A percentile compares a stretch with the other conserved stretches of the same genome.
Evolutionary conservation across 2,113 vertebrate genomes (phyloP).

Genomic region (Monopterus albus): DNA sequence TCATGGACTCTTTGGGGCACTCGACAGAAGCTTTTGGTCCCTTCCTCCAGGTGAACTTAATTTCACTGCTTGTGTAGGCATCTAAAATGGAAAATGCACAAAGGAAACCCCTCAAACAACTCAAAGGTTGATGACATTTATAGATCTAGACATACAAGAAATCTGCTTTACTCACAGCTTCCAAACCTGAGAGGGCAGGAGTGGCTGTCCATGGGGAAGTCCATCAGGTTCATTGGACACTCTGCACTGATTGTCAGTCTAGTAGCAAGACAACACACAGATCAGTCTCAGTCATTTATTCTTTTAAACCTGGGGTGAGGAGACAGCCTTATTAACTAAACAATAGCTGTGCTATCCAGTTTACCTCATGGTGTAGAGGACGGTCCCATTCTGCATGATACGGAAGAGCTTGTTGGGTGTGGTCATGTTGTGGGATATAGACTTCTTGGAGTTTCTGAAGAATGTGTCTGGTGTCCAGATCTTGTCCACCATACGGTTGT

Average conservation of each 20-base stretch:
- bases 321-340: neutral
- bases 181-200: constrained; percentile 84
- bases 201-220: constrained; percentile 87
- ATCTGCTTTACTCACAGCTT: constrained; percentile 79
- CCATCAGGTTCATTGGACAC: constrained; percentile 83
- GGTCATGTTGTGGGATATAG: constrained; percentile 84
- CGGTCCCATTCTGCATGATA: constrained; percentile 87
- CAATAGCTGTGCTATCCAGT: neutral
- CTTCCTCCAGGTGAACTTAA: constrained; percentile 85
- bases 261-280: constrained; percentile 14
- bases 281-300: neutral
- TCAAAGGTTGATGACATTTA: neutral
- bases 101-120: neutral
- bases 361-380: constrained; percentile 88
- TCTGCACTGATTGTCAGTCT: constrained; percentile 83
- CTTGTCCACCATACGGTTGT: constrained; percentile 85
- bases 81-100: constrained; percentile 59
- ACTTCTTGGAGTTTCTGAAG: constrained; percentile 84
- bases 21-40: constrained; percentile 79
- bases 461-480: constrained; percentile 87
- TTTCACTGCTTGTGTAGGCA: constrained; percentile 83
- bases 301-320: neutral
- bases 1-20: constrained; percentile 84
- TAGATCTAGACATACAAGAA: constrained; percentile 6
- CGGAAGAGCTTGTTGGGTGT: constrained; percentile 86